These are phyloP conservation scores for Chelonoidis abingdonii DNA, from an alignment of 2,113 vertebrate genomes.

Conservation along the genomic window DNA sequence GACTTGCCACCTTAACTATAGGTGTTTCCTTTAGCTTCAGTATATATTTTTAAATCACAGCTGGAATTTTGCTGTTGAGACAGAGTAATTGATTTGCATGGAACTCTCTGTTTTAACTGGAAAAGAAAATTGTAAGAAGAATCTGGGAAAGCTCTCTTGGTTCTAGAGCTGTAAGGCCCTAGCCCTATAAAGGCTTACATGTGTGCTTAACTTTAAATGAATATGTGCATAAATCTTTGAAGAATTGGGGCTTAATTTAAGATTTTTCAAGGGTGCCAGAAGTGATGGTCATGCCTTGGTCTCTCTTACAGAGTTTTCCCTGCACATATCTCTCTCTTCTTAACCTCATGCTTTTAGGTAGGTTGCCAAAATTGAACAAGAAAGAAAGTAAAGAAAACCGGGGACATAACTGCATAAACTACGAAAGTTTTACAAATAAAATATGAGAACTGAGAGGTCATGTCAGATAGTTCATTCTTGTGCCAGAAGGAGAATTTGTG, in stretches of 20 bases:
- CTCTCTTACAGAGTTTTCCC: background rate
- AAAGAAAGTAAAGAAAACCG: background rate
- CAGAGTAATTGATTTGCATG: background rate
- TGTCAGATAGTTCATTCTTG: background rate
- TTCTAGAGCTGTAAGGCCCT: background rate
- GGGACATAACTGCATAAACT: accelerated
- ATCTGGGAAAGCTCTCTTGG: background rate
- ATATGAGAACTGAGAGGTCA: background rate
- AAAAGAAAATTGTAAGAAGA: background rate
- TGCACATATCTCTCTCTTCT: accelerated
- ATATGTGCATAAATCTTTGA: accelerated
- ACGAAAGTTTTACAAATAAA: background rate
- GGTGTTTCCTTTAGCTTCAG: background rate
- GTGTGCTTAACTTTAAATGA: background rate
- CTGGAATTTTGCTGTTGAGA: background rate
- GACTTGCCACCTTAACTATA: accelerated
- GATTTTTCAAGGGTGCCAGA: background rate
- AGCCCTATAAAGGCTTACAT: background rate
- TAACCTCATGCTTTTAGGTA: background rate
- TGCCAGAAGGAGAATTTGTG: background rate
- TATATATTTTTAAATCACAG: background rate
- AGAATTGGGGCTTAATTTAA: background rate
- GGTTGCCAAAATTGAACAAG: background rate
- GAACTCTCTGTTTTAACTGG: background rate
- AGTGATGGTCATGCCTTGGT: background rate